A percentile compares a stretch with the other conserved stretches of the same genome.
phyloP scores from a whole-genome alignment of 2,797 vertebrate genomes.

The Rhinichthys osculus region DNA sequence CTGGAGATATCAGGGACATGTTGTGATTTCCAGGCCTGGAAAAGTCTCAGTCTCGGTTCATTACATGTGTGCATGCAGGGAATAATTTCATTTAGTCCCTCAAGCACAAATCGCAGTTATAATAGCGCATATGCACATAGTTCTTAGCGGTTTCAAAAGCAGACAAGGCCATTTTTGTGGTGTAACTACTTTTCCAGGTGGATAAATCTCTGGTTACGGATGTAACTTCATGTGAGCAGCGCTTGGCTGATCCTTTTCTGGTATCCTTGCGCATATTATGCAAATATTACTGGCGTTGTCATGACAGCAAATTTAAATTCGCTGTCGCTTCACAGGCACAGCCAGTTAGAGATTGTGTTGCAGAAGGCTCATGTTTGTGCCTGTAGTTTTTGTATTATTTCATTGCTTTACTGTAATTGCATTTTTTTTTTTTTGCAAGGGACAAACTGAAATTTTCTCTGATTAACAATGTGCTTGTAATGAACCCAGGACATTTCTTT shows the following conservation, averaged over 20 bases:
- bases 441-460: not conserved
- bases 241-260: conserved; percentile 2
- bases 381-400: not conserved
- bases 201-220: not conserved
- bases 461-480: not conserved
- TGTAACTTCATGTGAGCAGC: not conserved
- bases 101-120: not conserved
- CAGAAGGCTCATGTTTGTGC: not conserved
- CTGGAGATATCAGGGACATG: conserved; percentile 33
- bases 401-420: not conserved
- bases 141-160: not conserved
- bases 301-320: conserved; percentile 30
- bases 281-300: conserved; percentile 28
- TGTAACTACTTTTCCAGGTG: conserved; percentile 8
- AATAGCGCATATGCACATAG: not conserved
- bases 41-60: not conserved
- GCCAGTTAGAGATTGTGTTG: not conserved
- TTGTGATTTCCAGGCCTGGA: conserved; percentile 26
- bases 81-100: not conserved
- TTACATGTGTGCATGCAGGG: not conserved
- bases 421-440: too few relatives aligned
- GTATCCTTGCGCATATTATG: conserved; percentile 22
- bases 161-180: not conserved
- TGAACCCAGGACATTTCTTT: not conserved
- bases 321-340: not conserved